Base-by-base conservation (phyloP, 2,888 invertebrate genomes). In the Leucoptera coffeella region DNA sequence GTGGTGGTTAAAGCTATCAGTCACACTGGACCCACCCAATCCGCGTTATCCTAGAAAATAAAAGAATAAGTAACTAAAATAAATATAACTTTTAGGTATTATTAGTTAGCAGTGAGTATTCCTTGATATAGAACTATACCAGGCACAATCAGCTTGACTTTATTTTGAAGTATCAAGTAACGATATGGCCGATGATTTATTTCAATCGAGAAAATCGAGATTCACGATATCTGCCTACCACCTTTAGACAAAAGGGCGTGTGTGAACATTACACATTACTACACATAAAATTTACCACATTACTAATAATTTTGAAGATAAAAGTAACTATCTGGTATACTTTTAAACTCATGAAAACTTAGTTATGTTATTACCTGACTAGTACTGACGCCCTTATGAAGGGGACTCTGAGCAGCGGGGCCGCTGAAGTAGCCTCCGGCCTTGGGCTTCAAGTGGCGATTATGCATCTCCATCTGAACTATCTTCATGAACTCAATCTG, bases 401-500 rank as follows among this genome's bases (percentile, higher is more conserved):
- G 17, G 12, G 10, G 54, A 47, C 17, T 17, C 17, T 17, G 17
- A 9, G 17, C 9, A 32, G 73, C 69, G 22, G 73, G 51, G 26
- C 77, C 72, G 27, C 79, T 83, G 58, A 89, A 89, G 58, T 88
- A 88, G 2, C 88, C 82, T 12, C 88, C 87, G 2, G 81, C 78
- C 38, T 86, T 83, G 32, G 88, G 88, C 41, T 88, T 85, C 38
- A 92, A 62, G 54, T 91, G 91, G 4, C 90, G 75, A 56, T 92
- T 92, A 67, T 91, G 87, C 74, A 88, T 82, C 59, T 90, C 88
- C 91, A 92, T 91, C 46, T 90, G 87, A 12, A 91, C 89, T 53
- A 90, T 90, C 67, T 89, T 89, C 88, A 91, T 89, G 58, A 88
- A 88, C 55, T 92, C 91, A 39, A 92, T 90, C 58, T 91, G 90